These are phyloP conservation scores for Latheticus oryzae DNA, from an alignment of 2,888 invertebrate genomes.

Conservation along the genomic window DNA sequence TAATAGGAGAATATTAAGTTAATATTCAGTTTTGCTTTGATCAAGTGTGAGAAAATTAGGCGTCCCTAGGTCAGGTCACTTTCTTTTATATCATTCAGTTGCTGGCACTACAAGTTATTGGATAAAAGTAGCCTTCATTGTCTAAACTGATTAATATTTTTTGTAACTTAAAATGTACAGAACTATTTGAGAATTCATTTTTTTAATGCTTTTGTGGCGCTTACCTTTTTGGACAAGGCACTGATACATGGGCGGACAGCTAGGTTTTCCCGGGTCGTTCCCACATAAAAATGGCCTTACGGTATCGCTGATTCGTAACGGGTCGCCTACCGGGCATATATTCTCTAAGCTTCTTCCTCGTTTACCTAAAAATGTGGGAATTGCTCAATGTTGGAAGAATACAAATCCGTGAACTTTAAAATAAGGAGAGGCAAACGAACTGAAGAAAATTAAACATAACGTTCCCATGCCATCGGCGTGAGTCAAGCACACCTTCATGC, in stretches of 20 bases:
- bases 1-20: too few species aligned
- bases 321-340: conserved; percentile 82
- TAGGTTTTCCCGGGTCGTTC: conserved; percentile 82
- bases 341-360: conserved; percentile 81
- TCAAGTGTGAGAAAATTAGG: too few species aligned
- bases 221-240: conserved; percentile 81
- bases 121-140: too few species aligned
- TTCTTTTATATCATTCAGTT: too few species aligned
- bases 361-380: conserved; percentile 69
- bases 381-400: conserved; percentile 35
- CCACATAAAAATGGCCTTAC: conserved; percentile 86
- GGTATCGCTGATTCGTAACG: conserved; percentile 77
- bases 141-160: too few species aligned
- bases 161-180: too few species aligned
- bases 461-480: conserved; percentile 41
- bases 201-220: too few species aligned
- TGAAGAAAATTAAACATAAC: conserved; percentile 36
- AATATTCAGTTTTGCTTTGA: too few species aligned
- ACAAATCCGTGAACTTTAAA: conserved; percentile 41
- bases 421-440: conserved; percentile 41
- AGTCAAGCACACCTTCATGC: conserved; percentile 43
- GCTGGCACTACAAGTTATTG: too few species aligned
- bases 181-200: too few species aligned
- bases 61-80: too few species aligned
- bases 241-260: conserved; percentile 84